These are phyloP conservation scores for Ochropleura plecta DNA, from an alignment of 2,888 invertebrate genomes.

Conservation along the genomic window DNA sequence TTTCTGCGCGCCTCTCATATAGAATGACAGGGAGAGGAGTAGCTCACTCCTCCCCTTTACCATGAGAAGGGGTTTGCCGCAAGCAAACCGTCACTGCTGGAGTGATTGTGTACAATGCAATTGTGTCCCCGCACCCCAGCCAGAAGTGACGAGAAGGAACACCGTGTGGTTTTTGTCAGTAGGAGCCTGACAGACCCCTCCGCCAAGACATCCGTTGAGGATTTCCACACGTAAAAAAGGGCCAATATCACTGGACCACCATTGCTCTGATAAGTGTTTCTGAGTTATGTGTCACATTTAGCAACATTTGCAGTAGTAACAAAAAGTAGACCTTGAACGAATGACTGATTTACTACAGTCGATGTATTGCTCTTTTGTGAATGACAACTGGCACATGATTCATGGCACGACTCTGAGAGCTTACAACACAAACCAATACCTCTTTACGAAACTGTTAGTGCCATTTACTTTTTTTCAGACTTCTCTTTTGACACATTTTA, in stretches of 20 bases:
- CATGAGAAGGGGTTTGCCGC: no score
- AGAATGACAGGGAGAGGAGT: no score
- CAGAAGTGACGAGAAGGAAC: no score
- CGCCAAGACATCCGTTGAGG: no score
- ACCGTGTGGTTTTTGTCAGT: no score
- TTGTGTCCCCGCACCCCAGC: no score
- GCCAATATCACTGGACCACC: neutral
- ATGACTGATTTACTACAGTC: conserved; percentile 5
- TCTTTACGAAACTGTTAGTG: neutral
- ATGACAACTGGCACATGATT: neutral
- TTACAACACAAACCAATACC: neutral
- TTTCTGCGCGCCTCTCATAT: no score
- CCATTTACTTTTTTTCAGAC: neutral
- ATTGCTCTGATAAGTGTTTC: neutral
- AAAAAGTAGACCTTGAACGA: neutral
- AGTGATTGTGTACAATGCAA: no score
- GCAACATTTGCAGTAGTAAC: neutral
- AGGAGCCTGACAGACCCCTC: no score
- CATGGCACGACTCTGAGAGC: neutral
- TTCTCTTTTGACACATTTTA: neutral
- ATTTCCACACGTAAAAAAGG: no score
- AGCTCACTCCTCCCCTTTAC: no score
- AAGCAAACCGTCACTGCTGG: no score
- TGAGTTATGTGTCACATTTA: neutral
- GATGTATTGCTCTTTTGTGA: conserved; percentile 7